These are phyloP conservation scores for Acropternis orthonyx DNA, from an alignment of 2,797 vertebrate species.

Conservation along the genomic window DNA sequence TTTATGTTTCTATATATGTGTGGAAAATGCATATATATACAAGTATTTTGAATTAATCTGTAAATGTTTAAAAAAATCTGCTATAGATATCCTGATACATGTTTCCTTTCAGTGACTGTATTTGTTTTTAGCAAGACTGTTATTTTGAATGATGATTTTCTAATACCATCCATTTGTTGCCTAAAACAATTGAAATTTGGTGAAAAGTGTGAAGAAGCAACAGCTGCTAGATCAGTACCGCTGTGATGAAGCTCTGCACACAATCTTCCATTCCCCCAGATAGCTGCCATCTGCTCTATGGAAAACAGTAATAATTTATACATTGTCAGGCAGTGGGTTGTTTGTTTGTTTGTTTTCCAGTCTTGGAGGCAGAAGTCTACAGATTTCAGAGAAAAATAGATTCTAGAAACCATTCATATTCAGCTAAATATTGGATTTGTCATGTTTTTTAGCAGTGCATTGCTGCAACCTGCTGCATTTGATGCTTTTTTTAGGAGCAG, in stretches of 20 bases:
- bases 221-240: conserved; percentile 88
- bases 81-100: background rate
- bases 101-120: background rate
- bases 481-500: background rate
- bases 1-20: background rate
- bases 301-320: conserved; percentile 89
- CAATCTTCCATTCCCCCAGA: conserved; percentile 77
- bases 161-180: conserved; percentile 58
- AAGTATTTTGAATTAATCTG: background rate
- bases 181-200: conserved; percentile 79
- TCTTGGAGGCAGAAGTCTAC: conserved; percentile 45
- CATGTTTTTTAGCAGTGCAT: background rate
- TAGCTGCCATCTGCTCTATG: conserved; percentile 93
- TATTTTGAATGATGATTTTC: conserved; percentile 43
- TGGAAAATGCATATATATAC: background rate
- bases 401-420: background rate
- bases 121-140: conserved; percentile 27
- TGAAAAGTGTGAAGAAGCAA: conserved; percentile 77
- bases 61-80: background rate
- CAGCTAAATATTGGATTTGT: background rate
- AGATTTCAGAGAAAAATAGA: background rate
- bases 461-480: background rate
- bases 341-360: conserved; percentile 80
- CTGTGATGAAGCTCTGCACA: conserved; percentile 73
- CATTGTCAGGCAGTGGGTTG: conserved; percentile 79